Evolutionary conservation across 2,888 invertebrate genomes (phyloP).

Genomic region (Luffia ferchaultella): DNA sequence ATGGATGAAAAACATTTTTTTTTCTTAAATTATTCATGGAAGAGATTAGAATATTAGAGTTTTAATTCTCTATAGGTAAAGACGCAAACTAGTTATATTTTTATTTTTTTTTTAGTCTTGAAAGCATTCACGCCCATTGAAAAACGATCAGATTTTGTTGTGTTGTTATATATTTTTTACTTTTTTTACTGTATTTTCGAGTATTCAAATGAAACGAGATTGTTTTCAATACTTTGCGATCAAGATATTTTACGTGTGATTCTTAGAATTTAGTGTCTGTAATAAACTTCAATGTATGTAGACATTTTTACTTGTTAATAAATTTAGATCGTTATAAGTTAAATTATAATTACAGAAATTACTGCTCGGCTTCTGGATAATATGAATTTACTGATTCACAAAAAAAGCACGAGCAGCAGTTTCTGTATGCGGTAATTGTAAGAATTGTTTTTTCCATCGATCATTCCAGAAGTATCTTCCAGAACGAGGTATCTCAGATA

Average conservation of each 20-base stretch:
- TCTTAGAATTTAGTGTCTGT: slow-evolving; percentile 30
- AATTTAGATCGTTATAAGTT: not conserved
- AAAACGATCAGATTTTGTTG: slow-evolving; percentile 29
- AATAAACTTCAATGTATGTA: slow-evolving; percentile 43
- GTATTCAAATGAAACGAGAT: slow-evolving; percentile 34
- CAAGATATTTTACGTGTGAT: slow-evolving; percentile 64
- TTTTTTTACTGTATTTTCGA: slow-evolving; percentile 42
- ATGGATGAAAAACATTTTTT: too few relatives aligned
- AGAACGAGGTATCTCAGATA: not conserved
- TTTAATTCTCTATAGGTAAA: too few relatives aligned
- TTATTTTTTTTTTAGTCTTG: not conserved
- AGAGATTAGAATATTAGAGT: too few relatives aligned
- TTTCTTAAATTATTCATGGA: too few relatives aligned
- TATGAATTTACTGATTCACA: too few relatives aligned
- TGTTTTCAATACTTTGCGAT: slow-evolving; percentile 41
- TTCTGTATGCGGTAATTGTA: too few relatives aligned
- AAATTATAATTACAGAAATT: too few relatives aligned
- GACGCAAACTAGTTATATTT: too few relatives aligned
- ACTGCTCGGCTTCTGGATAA: too few relatives aligned
- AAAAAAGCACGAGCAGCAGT: too few relatives aligned
- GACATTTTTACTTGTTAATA: slow-evolving; percentile 27
- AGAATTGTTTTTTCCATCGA: too few relatives aligned
- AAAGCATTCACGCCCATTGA: not conserved
- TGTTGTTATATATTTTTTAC: slow-evolving; percentile 46
- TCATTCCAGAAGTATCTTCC: not conserved